Evolutionary conservation across 2,888 invertebrate genomes (phyloP), one percentile per base, ranked within the genome.

Genomic region (Colostygia pectinataria): DNA sequence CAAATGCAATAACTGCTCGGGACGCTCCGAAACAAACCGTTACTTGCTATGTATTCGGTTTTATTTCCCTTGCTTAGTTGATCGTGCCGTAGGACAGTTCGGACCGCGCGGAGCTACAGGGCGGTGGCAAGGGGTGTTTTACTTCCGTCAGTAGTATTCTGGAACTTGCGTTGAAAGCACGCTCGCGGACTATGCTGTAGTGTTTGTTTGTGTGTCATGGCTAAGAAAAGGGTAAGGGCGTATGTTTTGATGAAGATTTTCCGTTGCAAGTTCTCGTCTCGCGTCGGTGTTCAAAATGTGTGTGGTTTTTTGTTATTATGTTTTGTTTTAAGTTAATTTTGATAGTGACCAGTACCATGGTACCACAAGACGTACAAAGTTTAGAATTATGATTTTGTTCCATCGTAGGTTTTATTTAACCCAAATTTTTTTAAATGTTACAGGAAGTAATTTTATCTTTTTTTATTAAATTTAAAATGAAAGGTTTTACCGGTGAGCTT

Each of bases 201-300:
- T 42, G 27, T 42, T 53, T 49, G 41, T 55, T 53, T 43, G 53
- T 41, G 53, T 51, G 67, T 71, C 60, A 86, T 87, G 87, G 87
- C 86, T 80, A 85, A 77, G 72, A 86, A 86, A 80, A 69, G 87
- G 86, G 86, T 87, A 84, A 83, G 84, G 73, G 67, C 55, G 59
- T 39, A 51, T 49, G 42, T 55, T 29, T 27, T 60, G 34, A 51
- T 45, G 53, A 55, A 54, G 62, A 57, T 61, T 46, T 59, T 46
- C 18, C 57, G 47, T 57, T 53, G 54, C 49, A 48, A 49, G 29
- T 39, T 44, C 13, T 42, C 42, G n/a, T 39, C 53, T 41, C 55
- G 46, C 40, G 48, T 53, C 49, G 43, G 41, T 33, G 48, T n/a
- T n/a, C 41, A 47, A 46, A 54, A 57, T 55, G 55, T 53, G 44